Base-by-base conservation (phyloP, 2,113 vertebrate genomes). In the Thomomys bottae region DNA sequence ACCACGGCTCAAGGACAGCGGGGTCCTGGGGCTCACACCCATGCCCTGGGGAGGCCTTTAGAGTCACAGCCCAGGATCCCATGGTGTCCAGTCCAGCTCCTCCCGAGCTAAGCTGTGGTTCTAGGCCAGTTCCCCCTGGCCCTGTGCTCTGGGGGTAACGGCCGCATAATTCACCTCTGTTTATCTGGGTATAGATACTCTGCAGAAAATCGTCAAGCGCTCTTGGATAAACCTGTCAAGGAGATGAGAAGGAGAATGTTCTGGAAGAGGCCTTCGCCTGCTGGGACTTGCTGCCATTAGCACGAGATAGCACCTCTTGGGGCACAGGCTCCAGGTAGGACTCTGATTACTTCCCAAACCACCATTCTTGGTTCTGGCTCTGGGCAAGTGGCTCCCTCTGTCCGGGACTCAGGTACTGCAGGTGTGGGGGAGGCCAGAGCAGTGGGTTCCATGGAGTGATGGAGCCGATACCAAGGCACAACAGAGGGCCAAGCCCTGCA, bases 81-180 rank as follows among this genome's bases (percentile, higher is more conserved):
- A n/a, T n/a, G n/a, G n/a, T n/a, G n/a, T n/a, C 14, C 38, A 17
- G 7, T 2, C 8, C 2, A 23, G 49, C 63, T 71, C 64, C 38
- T 70, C 21, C 38, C 15, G 38, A 23, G 34, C 21, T 32, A 3
- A 7, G 6, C 21, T 3, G 14, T n/a, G n/a, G n/a, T n/a, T n/a
- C n/a, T n/a, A n/a, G n/a, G n/a, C n/a, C n/a, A n/a, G n/a, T 32
- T 0, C 2, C 8, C 0, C 18, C 9, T 0, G 1, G n/a, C 26
- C 73, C 20, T 17, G 34, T 15, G 20, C 4, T 28, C 36, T 0
- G 1, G 4, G 45, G 23, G 5, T 23, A 2, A 1, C 0, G 40
- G 1, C 1, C 1, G 7, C 24, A 5, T 18, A 2, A 1, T 30
- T 6, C 5, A 11, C 11, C 36, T 45, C 54, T 32, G 3, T 38